Evolutionary conservation across 1,140 invertebrate genomes (phyloP).

Genomic region (Atta texana): DNA sequence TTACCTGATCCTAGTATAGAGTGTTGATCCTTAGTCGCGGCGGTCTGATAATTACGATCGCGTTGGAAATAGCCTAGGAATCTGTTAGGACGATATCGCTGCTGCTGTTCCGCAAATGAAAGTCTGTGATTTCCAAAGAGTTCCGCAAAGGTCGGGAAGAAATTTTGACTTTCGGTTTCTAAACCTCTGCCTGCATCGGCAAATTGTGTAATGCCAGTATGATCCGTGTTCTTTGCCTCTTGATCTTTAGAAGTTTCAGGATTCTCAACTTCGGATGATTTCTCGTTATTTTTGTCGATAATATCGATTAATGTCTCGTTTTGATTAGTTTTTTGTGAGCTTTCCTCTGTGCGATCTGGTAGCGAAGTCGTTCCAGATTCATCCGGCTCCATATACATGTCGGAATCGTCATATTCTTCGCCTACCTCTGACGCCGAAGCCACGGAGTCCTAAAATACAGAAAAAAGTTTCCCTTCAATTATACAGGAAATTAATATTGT

Average conservation of each 20-base stretch:
- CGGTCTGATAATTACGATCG: conserved; percentile 79
- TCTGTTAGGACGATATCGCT: conserved; percentile 83
- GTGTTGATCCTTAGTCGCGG: conserved; percentile 80
- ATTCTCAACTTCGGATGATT: conserved; percentile 3
- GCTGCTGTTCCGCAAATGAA: conserved; percentile 80
- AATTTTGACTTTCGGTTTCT: conserved; percentile 84
- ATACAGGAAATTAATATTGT: not conserved
- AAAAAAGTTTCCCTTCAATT: conserved; percentile 21
- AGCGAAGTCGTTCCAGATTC: conserved; percentile 71
- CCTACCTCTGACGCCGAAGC: conserved; percentile 80
- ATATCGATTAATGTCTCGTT: not conserved
- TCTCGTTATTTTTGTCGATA: not conserved
- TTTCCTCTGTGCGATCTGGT: conserved; percentile 48
- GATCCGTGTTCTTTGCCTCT: conserved; percentile 67
- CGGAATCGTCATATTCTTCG: conserved; percentile 84
- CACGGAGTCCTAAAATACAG: conserved; percentile 81
- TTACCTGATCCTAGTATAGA: conserved; percentile 93
- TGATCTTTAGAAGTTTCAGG: conserved; percentile 54
- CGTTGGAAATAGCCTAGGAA: conserved; percentile 84
- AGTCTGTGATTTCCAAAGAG: conserved; percentile 84
- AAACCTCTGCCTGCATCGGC: conserved; percentile 78
- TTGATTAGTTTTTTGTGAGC: not conserved
- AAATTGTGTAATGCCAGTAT: not conserved
- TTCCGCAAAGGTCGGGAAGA: conserved; percentile 87
- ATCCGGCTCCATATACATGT: conserved; percentile 85